Evolutionary conservation across 2,888 invertebrate genomes (phyloP).

Genomic region (Spisula subtruncata): DNA sequence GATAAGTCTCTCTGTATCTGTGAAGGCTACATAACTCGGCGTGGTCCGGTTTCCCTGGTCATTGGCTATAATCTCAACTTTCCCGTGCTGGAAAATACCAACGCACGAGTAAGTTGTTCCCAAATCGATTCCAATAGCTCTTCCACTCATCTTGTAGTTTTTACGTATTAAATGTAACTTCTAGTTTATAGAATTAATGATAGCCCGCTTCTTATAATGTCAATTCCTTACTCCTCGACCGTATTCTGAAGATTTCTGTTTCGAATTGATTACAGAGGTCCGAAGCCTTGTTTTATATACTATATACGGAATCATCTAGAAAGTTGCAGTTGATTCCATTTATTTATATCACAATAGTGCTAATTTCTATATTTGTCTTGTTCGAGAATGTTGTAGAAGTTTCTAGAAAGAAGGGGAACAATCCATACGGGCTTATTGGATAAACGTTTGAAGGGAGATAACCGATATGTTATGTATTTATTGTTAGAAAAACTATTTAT

Average conservation of each 20-base stretch:
- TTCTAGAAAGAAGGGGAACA: conserved; percentile 40
- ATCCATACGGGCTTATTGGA: conserved; percentile 23
- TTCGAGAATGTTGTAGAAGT: background rate
- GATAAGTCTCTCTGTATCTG: conserved; percentile 98
- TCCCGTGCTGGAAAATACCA: conserved; percentile 95
- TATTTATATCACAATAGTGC: background rate
- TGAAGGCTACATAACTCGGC: conserved; percentile 99
- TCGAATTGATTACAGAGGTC: background rate
- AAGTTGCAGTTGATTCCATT: background rate
- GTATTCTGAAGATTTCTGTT: background rate
- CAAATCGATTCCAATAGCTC: conserved; percentile 88
- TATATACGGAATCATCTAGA: background rate
- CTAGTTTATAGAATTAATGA: too few relatives aligned
- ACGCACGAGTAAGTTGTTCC: conserved; percentile 94
- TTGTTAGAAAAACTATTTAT: background rate
- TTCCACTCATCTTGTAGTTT: conserved; percentile 28
- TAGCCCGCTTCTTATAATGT: background rate
- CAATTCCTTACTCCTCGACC: background rate
- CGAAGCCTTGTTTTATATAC: conserved; percentile 1
- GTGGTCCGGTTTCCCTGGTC: conserved; percentile 99
- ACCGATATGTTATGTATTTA: background rate
- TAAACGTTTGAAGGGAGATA: background rate
- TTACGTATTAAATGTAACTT: background rate
- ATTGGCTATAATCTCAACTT: conserved; percentile 99
- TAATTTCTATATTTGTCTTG: background rate